These are phyloP conservation scores for Zaprionus vittiger DNA, from an alignment of 1,140 invertebrate species.

Conservation along the genomic window DNA sequence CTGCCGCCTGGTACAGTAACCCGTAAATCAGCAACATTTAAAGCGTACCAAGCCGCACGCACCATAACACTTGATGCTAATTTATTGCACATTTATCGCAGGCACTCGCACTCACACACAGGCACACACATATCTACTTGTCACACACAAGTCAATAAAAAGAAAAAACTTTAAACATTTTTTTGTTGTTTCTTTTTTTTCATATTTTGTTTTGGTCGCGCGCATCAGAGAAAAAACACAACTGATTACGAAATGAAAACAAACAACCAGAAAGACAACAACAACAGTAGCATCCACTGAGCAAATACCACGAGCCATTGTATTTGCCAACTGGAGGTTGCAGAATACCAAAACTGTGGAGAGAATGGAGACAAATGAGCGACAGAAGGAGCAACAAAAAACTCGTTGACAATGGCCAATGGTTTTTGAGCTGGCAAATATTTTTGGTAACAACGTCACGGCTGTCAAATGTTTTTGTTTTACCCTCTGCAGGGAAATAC, in stretches of 20 bases:
- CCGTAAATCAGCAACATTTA: constrained; percentile 31
- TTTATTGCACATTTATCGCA: constrained; percentile 34
- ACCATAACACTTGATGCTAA: constrained; percentile 40
- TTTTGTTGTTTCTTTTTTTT: background rate
- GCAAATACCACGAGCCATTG: constrained; percentile 42
- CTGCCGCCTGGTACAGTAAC: background rate
- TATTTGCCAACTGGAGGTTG: constrained; percentile 16
- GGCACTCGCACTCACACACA: constrained; percentile 7
- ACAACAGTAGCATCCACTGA: constrained; percentile 16
- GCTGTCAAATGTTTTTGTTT: constrained; percentile 36
- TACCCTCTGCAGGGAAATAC: background rate
- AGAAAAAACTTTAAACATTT: constrained; percentile 27
- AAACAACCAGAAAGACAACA: constrained; percentile 6
- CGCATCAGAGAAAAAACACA: constrained; percentile 12
- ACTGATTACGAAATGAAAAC: constrained; percentile 24
- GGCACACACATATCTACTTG: background rate
- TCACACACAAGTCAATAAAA: constrained; percentile 18
- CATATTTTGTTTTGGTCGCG: background rate
- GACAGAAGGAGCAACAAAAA: background rate
- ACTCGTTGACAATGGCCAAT: constrained; percentile 39
- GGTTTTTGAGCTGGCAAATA: constrained; percentile 40
- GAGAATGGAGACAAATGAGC: background rate
- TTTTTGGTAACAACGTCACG: constrained; percentile 39
- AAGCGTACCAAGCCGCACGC: constrained; percentile 21
- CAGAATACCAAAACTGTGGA: background rate